phyloP scores from a whole-genome alignment of 2,113 vertebrate genomes.

The Uria lomvia region DNA sequence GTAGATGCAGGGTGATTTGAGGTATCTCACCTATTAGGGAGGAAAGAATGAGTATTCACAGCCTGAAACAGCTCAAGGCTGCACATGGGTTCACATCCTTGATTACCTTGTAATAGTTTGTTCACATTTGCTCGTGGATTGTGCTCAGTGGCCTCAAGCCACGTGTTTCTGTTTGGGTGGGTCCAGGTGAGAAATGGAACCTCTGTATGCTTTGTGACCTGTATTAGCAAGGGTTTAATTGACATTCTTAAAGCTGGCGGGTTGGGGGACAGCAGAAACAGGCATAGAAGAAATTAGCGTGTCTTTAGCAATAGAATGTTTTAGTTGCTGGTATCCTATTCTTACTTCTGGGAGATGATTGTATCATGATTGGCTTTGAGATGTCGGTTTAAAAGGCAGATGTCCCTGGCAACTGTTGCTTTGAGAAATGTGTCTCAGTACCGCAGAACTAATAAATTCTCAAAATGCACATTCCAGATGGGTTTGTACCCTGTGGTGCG shows the following conservation, averaged over 20 bases:
- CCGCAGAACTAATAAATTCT: not conserved
- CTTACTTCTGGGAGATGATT: not conserved
- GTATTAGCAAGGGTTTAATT: not conserved
- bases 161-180: rapidly evolving
- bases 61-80: not conserved
- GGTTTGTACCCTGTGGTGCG: not conserved
- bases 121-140: not conserved
- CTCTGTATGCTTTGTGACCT: not conserved
- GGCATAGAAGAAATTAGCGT: not conserved
- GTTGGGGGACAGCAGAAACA: rapidly evolving
- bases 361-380: not conserved
- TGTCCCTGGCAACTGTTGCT: not conserved
- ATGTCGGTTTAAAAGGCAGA: not conserved
- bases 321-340: not conserved
- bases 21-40: not conserved
- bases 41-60: not conserved
- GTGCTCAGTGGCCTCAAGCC: not conserved
- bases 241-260: not conserved
- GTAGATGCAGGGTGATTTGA: not conserved
- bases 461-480: not conserved
- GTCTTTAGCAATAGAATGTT: not conserved
- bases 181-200: not conserved
- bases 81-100: rapidly evolving
- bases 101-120: not conserved
- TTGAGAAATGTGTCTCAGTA: not conserved